A percentile compares a stretch with the other conserved stretches of the same genome.
phyloP scores from a whole-genome alignment of 2,797 vertebrate species.

The Falco columbarius region DNA sequence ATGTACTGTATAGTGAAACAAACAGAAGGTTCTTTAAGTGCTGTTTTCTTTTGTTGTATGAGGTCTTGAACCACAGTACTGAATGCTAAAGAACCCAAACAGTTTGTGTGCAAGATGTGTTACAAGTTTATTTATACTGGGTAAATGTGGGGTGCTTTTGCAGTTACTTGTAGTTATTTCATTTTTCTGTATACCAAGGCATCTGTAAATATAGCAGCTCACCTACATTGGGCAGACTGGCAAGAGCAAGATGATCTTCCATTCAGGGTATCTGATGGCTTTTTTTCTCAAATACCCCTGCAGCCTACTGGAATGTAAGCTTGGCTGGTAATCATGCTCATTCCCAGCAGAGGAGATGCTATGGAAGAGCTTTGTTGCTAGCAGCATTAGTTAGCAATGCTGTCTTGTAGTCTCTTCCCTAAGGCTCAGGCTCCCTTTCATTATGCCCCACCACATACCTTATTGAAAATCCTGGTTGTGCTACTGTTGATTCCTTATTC shows the following conservation, averaged over 20 bases:
- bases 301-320: background rate
- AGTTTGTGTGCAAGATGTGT: background rate
- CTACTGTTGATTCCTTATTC: background rate
- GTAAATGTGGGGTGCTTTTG: background rate
- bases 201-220: background rate
- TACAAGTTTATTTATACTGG: background rate
- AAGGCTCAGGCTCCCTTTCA: background rate
- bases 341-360: slow-evolving; percentile 17
- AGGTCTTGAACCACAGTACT: background rate
- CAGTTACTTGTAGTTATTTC: background rate
- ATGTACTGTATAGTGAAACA: background rate
- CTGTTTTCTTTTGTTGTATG: background rate
- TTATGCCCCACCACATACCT: background rate
- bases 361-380: background rate
- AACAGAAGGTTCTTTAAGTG: background rate
- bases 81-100: background rate
- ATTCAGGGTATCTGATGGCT: background rate
- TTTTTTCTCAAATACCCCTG: background rate
- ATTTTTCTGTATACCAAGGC: background rate
- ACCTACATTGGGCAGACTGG: background rate
- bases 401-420: background rate
- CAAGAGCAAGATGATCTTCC: background rate
- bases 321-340: background rate
- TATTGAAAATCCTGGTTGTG: background rate
- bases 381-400: background rate